phyloP scores from a whole-genome alignment of 1,140 invertebrate genomes.

The Lerema accius region DNA sequence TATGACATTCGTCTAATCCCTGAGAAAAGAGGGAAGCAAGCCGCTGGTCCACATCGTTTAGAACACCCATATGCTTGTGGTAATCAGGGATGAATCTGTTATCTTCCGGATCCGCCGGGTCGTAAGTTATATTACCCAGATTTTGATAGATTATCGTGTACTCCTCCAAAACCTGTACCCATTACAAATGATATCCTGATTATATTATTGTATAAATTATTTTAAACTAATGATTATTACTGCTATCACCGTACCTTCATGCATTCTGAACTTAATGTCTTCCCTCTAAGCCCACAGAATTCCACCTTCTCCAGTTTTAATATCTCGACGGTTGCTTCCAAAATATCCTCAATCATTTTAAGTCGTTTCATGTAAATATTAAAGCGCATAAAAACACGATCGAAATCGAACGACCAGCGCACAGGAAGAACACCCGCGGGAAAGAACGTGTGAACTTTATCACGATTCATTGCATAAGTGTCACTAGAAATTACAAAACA shows the following conservation, averaged over 20 bases:
- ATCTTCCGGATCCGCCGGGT: conserved; percentile 85
- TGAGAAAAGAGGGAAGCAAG: conserved; percentile 89
- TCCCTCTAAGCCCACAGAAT: conserved; percentile 90
- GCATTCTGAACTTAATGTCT: conserved; percentile 83
- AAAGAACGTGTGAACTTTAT: conserved; percentile 76
- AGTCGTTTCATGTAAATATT: conserved; percentile 86
- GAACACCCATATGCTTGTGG: conserved; percentile 81
- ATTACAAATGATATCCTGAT: too few species aligned
- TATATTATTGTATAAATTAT: too few species aligned
- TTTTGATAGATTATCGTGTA: conserved; percentile 88
- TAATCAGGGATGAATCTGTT: conserved; percentile 86
- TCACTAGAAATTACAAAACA: too few species aligned
- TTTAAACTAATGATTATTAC: too few species aligned
- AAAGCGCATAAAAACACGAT: conserved; percentile 88
- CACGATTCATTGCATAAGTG: conserved; percentile 75
- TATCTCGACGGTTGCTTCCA: conserved; percentile 90
- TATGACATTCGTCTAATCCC: conserved; percentile 90
- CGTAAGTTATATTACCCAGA: conserved; percentile 86
- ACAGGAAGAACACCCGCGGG: conserved; percentile 76
- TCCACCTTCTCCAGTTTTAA: conserved; percentile 94
- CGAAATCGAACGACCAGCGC: conserved; percentile 89
- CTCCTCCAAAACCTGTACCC: conserved; percentile 84
- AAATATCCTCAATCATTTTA: conserved; percentile 85
- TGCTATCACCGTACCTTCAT: conserved; percentile 69
- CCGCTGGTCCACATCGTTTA: conserved; percentile 88